These are phyloP conservation scores for Prunella himalayana DNA, from an alignment of 2,113 vertebrate genomes.

Conservation along the genomic window DNA sequence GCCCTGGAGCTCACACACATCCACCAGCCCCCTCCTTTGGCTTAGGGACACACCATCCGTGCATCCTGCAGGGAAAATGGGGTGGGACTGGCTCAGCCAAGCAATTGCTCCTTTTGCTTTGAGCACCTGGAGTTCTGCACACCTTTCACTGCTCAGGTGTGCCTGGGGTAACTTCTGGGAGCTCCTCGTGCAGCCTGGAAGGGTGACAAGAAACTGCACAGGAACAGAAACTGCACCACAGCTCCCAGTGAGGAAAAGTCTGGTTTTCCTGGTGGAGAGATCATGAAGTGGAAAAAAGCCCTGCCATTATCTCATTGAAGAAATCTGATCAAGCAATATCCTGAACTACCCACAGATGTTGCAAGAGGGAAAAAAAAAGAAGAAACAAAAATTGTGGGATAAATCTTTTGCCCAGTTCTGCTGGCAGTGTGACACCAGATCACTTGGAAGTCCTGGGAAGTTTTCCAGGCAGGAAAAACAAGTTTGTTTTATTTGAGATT, in stretches of 20 bases:
- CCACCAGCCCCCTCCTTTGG: background rate
- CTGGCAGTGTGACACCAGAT: background rate
- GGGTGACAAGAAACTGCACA: background rate
- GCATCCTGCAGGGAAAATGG: background rate
- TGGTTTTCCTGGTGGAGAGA: background rate
- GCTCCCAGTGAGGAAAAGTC: background rate
- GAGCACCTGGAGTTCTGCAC: background rate
- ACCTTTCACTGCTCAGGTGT: no score
- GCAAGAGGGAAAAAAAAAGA: background rate
- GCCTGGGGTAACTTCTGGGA: background rate
- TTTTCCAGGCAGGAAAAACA: constrained; percentile 10
- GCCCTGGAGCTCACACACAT: background rate
- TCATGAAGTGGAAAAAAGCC: background rate
- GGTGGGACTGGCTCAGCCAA: background rate
- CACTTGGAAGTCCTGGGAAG: background rate
- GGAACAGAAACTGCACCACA: background rate
- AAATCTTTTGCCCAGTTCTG: background rate
- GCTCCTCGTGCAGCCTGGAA: background rate
- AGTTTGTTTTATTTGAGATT: background rate
- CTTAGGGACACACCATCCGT: background rate
- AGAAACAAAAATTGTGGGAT: background rate
- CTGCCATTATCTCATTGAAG: background rate
- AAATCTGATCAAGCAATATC: background rate
- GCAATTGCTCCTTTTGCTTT: background rate
- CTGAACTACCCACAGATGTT: background rate